A percentile compares a stretch with the other conserved stretches of the same genome.
These are phyloP conservation scores for Thamnaconus septentrionalis DNA, from an alignment of 2,113 vertebrate genomes.

Conservation along the genomic window DNA sequence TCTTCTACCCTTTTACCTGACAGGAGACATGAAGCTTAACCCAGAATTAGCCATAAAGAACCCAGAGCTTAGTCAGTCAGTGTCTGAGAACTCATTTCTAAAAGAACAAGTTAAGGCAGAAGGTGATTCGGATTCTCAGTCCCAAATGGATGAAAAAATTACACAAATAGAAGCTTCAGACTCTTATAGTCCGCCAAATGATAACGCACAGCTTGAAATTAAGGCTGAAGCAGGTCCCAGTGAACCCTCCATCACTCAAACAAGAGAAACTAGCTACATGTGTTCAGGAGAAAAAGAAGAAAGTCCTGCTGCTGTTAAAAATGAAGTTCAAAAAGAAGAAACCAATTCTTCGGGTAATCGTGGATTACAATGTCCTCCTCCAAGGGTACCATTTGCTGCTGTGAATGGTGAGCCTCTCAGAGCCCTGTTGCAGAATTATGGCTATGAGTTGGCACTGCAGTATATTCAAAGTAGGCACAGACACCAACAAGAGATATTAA, in stretches of 20 bases:
- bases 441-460: slow-evolving; percentile 95
- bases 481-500: slow-evolving; percentile 83
- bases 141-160: slow-evolving; percentile 44
- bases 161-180: slow-evolving; percentile 34
- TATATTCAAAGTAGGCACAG: slow-evolving; percentile 96
- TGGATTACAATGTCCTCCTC: slow-evolving; percentile 83
- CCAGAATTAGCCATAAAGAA: slow-evolving; percentile 84
- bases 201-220: slow-evolving; percentile 51
- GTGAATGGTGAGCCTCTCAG: slow-evolving; percentile 85
- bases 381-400: slow-evolving; percentile 91
- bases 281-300: slow-evolving; percentile 43
- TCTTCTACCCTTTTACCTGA: slow-evolving; percentile 94
- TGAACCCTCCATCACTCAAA: slow-evolving; percentile 26
- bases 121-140: slow-evolving; percentile 33
- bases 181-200: slow-evolving; percentile 27
- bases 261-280: slow-evolving; percentile 27
- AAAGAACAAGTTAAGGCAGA: slow-evolving; percentile 62
- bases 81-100: slow-evolving; percentile 64
- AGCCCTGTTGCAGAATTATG: slow-evolving; percentile 94
- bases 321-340: slow-evolving; percentile 75
- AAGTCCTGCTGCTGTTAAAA: slow-evolving; percentile 42
- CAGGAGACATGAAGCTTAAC: slow-evolving; percentile 93
- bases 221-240: slow-evolving; percentile 29
- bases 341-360: slow-evolving; percentile 52
- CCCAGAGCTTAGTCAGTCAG: slow-evolving; percentile 77